Evolutionary conservation across 2,888 invertebrate species (phyloP).

Genomic region (Papilio gigon): DNA sequence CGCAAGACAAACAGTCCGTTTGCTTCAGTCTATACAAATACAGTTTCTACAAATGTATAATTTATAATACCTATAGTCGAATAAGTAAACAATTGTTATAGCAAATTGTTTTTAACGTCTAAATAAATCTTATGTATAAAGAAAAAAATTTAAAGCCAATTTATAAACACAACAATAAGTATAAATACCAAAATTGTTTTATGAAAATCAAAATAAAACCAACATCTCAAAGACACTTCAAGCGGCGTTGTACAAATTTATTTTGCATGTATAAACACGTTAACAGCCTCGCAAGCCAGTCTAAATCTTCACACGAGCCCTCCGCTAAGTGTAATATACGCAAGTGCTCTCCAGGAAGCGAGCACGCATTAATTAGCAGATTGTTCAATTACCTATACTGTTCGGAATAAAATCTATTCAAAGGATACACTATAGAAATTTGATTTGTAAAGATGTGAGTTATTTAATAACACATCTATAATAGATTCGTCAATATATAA

Average conservation of each 20-base stretch:
- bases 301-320: slow-evolving; percentile 5
- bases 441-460: not conserved
- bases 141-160: too few relatives aligned
- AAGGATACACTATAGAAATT: not conserved
- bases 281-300: not conserved
- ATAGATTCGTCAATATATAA: slow-evolving; percentile 1
- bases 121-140: not conserved
- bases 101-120: not conserved
- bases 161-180: not conserved
- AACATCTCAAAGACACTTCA: not conserved
- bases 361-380: slow-evolving; percentile 2
- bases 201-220: slow-evolving; percentile 2
- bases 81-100: not conserved
- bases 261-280: slow-evolving; percentile 32
- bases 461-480: slow-evolving; percentile 3
- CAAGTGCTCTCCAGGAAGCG: not conserved
- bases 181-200: not conserved
- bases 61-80: not conserved
- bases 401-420: too few relatives aligned
- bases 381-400: not conserved
- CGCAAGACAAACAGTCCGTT: slow-evolving; percentile 22
- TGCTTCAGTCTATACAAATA: not conserved
- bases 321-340: not conserved
- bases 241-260: slow-evolving; percentile 12
- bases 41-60: not conserved